phyloP scores from a whole-genome alignment of 1,140 invertebrate genomes.

The Dendroctonus valens region DNA sequence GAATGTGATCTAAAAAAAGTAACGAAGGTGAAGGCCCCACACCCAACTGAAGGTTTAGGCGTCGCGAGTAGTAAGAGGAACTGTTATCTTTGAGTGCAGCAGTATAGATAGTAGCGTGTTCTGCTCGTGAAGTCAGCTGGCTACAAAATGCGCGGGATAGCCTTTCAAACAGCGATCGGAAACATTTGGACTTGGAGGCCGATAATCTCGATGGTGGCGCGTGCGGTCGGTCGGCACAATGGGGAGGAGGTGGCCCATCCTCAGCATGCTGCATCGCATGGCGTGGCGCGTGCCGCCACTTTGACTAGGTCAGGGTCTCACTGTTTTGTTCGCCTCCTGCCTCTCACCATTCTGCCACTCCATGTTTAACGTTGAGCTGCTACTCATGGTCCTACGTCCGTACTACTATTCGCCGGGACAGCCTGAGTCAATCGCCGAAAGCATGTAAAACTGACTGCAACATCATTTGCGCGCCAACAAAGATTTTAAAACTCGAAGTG shows the following conservation, averaged over 20 bases:
- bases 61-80: no score
- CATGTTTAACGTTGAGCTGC: neutral
- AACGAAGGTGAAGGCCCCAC: no score
- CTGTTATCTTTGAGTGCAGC: no score
- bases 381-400: neutral
- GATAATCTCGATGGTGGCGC: conserved; percentile 10
- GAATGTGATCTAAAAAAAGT: no score
- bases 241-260: conserved; percentile 18
- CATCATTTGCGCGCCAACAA: neutral
- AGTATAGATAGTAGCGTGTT: no score
- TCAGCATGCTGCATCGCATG: conserved; percentile 9
- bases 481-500: neutral
- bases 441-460: neutral
- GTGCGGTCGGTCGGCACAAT: conserved; percentile 3
- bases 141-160: no score
- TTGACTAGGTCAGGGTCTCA: conserved; percentile 31
- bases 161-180: conserved; percentile 4
- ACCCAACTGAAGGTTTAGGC: no score
- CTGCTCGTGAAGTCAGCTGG: no score
- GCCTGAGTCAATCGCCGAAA: neutral
- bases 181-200: conserved; percentile 11
- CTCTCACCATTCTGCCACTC: conserved; percentile 1
- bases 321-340: conserved; percentile 22
- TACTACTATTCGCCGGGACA: neutral
- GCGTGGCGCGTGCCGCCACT: conserved; percentile 26